These are phyloP conservation scores for Drosophila austrosaltans DNA, from an alignment of 2,888 invertebrate genomes.

Conservation along the genomic window DNA sequence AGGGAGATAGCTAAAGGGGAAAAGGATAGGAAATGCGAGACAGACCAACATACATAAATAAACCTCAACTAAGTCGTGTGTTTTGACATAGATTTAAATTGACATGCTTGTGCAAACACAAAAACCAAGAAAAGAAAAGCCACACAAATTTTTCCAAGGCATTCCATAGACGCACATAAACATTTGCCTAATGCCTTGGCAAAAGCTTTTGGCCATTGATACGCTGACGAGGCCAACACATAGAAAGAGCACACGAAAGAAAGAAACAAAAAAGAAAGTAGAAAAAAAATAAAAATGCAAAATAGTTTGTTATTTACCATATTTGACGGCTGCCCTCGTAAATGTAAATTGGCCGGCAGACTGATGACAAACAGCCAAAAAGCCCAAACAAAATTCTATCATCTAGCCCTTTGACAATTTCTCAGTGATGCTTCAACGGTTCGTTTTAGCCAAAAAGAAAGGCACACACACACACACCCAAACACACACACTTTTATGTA, in stretches of 20 bases:
- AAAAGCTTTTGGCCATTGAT: constrained; percentile 55
- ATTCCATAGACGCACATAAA: constrained; percentile 43
- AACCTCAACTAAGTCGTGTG: constrained; percentile 79
- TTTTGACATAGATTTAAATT: constrained; percentile 80
- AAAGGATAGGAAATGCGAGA: constrained; percentile 22
- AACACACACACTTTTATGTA: not conserved
- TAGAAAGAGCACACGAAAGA: not conserved
- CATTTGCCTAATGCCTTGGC: constrained; percentile 64
- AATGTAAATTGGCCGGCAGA: constrained; percentile 69
- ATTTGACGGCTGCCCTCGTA: constrained; percentile 60
- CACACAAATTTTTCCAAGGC: constrained; percentile 70
- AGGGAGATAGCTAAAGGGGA: constrained; percentile 11
- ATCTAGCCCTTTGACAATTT: constrained; percentile 62
- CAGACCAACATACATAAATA: constrained; percentile 71
- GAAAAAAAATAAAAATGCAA: constrained; percentile 70
- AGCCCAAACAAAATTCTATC: constrained; percentile 29
- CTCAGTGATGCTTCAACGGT: constrained; percentile 44
- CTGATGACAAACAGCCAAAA: constrained; percentile 65
- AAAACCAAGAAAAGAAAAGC: constrained; percentile 44
- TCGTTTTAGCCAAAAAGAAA: constrained; percentile 46
- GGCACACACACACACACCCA: not conserved
- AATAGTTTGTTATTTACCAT: constrained; percentile 79
- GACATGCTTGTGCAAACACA: constrained; percentile 73
- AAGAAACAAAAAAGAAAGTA: constrained; percentile 7
- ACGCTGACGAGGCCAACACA: constrained; percentile 37